Percentiles rank a stretch among this genome's conserved stretches.
These are phyloP conservation scores for Gisinianus flammeolus DNA, from an alignment of 2,888 invertebrate genomes.

Conservation along the genomic window DNA sequence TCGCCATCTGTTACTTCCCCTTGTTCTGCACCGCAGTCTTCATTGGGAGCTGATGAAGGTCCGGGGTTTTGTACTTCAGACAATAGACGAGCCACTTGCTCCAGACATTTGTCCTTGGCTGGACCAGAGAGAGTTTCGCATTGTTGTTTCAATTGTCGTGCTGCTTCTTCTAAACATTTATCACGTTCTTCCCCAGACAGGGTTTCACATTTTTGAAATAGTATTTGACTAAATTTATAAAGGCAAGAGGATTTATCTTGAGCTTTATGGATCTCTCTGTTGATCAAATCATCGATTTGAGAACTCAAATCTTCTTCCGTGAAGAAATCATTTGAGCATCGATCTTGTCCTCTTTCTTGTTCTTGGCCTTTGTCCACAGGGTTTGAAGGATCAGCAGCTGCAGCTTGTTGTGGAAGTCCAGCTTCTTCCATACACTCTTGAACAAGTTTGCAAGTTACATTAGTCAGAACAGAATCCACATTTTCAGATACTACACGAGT, in stretches of 20 bases:
- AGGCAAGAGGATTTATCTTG: neutral
- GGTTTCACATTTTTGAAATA: neutral
- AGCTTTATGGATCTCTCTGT: no score
- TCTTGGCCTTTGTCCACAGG: no score
- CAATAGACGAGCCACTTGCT: neutral
- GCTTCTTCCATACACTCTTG: conserved; percentile 9
- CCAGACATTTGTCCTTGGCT: neutral
- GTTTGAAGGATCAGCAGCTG: no score
- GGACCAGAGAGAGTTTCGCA: neutral
- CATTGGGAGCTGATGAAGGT: no score
- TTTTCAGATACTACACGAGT: conserved; percentile 14
- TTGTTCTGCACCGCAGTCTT: no score
- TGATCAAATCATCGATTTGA: neutral
- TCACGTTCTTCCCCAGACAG: neutral
- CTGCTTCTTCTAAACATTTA: neutral
- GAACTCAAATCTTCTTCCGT: neutral
- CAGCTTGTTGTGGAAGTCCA: neutral
- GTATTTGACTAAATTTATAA: neutral
- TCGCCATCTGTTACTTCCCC: no score
- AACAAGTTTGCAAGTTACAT: neutral
- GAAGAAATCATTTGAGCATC: no score
- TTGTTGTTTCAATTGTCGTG: neutral
- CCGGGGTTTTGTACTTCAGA: neutral
- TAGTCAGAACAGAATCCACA: conserved; percentile 6
- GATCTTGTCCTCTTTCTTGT: no score